Percentiles rank a stretch among this genome's conserved stretches.
These are phyloP conservation scores for Drosophila fuyamai DNA, from an alignment of 1,140 invertebrate species.

Conservation along the genomic window DNA sequence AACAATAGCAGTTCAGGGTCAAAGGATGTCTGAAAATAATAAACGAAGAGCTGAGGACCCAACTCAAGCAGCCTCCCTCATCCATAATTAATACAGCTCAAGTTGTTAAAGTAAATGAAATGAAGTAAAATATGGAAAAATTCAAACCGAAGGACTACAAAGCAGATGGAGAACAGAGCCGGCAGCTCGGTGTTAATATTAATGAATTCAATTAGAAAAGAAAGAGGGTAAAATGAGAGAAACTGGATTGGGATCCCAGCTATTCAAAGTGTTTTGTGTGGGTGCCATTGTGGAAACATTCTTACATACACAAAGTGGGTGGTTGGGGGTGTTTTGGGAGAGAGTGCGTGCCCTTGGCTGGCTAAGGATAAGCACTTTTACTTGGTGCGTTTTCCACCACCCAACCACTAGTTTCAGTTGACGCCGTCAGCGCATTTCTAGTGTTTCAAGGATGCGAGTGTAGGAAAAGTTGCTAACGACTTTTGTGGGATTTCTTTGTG, in stretches of 20 bases:
- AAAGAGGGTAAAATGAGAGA: conserved; percentile 15
- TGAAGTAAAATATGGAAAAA: conserved; percentile 25
- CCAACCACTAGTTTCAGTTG: conserved; percentile 26
- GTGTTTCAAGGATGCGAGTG: conserved; percentile 68
- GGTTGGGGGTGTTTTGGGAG: conserved; percentile 5
- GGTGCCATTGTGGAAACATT: conserved; percentile 13
- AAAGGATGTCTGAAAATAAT: conserved; percentile 34
- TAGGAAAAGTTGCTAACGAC: conserved; percentile 52
- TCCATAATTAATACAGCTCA: conserved; percentile 35
- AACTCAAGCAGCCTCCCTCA: conserved; percentile 8
- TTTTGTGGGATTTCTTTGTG: conserved; percentile 58
- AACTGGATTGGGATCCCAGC: conserved; percentile 8
- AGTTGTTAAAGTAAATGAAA: conserved; percentile 39
- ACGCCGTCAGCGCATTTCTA: conserved; percentile 64
- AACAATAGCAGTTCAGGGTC: conserved; percentile 38
- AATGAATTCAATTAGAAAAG: conserved; percentile 60
- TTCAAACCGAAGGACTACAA: conserved; percentile 11
- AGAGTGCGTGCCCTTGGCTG: conserved; percentile 63
- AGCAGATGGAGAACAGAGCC: conserved; percentile 10
- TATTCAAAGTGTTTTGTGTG: conserved; percentile 17
- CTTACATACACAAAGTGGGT: conserved; percentile 4
- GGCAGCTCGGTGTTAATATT: conserved; percentile 41
- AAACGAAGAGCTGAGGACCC: conserved; percentile 16
- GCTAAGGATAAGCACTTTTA: conserved; percentile 61
- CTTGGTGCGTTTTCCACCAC: conserved; percentile 28